A percentile compares a stretch with the other conserved stretches of the same genome.
These are phyloP conservation scores for Drosophila neutralis DNA, from an alignment of 2,888 invertebrate species.

Conservation along the genomic window DNA sequence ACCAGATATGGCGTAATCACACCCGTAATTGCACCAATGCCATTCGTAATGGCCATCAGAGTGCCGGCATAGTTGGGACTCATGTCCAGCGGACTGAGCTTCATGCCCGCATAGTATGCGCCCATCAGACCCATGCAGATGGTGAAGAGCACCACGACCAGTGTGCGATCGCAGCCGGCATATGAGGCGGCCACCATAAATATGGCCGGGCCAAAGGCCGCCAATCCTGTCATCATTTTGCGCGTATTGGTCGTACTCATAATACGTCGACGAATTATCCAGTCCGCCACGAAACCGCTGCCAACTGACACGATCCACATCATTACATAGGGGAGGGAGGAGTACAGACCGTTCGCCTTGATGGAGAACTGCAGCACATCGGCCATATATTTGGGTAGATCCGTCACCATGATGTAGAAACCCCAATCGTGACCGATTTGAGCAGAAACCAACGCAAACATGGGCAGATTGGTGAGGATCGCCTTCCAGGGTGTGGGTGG, in stretches of 20 bases:
- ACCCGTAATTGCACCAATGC: constrained; percentile 90
- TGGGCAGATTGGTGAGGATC: constrained; percentile 89
- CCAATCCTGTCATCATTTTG: constrained; percentile 88
- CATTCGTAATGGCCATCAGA: constrained; percentile 89
- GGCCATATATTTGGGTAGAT: constrained; percentile 88
- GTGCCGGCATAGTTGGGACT: constrained; percentile 89
- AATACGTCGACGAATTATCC: constrained; percentile 87
- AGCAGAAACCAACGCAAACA: constrained; percentile 91
- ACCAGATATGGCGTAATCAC: constrained; percentile 89
- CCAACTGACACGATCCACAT: constrained; percentile 87
- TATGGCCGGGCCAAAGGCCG: constrained; percentile 88
- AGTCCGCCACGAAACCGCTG: constrained; percentile 89
- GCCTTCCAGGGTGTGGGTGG: constrained; percentile 90
- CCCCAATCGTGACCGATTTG: constrained; percentile 90
- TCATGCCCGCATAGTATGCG: constrained; percentile 89
- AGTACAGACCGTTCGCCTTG: constrained; percentile 87
- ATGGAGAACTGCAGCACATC: constrained; percentile 87
- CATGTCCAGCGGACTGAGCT: constrained; percentile 89
- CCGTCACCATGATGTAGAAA: constrained; percentile 88
- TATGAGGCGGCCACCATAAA: constrained; percentile 89
- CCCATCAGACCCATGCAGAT: constrained; percentile 90
- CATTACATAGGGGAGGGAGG: constrained; percentile 87
- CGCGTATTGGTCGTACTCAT: constrained; percentile 85
- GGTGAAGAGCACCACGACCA: constrained; percentile 88
- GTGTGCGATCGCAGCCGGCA: constrained; percentile 88